phyloP scores from a whole-genome alignment of 2,797 vertebrate genomes.

The Halcyon smyrnensis region DNA sequence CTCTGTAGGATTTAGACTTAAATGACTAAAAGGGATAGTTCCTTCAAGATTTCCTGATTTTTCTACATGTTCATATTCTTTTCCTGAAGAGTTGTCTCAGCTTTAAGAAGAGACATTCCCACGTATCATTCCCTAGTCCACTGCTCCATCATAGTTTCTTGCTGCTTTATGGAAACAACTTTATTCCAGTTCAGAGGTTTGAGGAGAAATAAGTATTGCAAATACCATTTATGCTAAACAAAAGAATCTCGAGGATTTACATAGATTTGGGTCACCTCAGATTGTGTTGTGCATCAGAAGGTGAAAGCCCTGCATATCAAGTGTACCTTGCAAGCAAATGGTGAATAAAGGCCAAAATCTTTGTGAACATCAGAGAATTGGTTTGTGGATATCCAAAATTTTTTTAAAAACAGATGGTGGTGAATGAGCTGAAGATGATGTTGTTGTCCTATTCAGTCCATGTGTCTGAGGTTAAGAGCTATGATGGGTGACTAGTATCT shows the following conservation, averaged over 20 bases:
- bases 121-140: background rate
- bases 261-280: background rate
- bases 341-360: background rate
- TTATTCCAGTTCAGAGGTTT: background rate
- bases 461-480: background rate
- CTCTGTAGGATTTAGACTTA: background rate
- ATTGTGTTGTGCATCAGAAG: background rate
- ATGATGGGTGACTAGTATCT: background rate
- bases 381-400: background rate
- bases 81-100: background rate
- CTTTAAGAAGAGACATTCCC: background rate
- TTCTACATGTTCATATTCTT: background rate
- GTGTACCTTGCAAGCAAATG: background rate
- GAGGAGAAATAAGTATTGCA: background rate
- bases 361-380: fast-evolving
- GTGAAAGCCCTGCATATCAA: background rate
- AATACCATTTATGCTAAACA: background rate
- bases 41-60: background rate
- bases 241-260: background rate
- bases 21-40: background rate
- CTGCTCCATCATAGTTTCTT: background rate
- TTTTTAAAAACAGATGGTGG: background rate
- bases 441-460: background rate
- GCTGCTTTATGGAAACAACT: background rate
- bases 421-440: background rate